These are phyloP conservation scores for Motacilla alba DNA, from an alignment of 2,113 vertebrate species.

Conservation along the genomic window DNA sequence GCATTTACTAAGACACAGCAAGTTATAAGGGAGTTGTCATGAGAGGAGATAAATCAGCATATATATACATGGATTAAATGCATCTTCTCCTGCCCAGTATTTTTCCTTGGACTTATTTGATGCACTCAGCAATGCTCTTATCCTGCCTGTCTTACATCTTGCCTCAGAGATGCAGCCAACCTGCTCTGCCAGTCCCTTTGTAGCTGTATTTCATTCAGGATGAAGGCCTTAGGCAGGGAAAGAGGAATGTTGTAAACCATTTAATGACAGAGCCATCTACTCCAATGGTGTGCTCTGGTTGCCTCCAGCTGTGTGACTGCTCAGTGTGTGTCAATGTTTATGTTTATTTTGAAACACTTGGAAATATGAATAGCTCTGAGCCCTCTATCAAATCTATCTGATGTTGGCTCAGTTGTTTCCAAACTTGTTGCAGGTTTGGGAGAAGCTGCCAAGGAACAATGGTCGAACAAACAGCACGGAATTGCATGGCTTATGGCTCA, in stretches of 20 bases:
- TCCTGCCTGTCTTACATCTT: not conserved
- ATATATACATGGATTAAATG: not conserved
- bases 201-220: not conserved
- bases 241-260: not conserved
- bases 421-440: not conserved
- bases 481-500: not conserved
- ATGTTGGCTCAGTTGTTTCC: not conserved
- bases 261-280: not conserved
- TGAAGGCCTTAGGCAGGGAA: not conserved
- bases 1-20: not conserved
- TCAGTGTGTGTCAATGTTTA: not conserved
- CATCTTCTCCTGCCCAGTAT: not conserved
- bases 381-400: not conserved
- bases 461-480: not conserved
- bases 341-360: not conserved
- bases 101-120: not conserved
- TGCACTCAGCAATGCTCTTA: not conserved
- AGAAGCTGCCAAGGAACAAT: not conserved
- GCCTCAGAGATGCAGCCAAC: not conserved
- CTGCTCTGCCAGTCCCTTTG: not conserved
- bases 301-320: not conserved
- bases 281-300: not conserved
- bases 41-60: not conserved
- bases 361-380: not conserved
- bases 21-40: fast-evolving